These are phyloP conservation scores for Malacosoma neustria DNA, from an alignment of 2,888 invertebrate species.

Conservation along the genomic window DNA sequence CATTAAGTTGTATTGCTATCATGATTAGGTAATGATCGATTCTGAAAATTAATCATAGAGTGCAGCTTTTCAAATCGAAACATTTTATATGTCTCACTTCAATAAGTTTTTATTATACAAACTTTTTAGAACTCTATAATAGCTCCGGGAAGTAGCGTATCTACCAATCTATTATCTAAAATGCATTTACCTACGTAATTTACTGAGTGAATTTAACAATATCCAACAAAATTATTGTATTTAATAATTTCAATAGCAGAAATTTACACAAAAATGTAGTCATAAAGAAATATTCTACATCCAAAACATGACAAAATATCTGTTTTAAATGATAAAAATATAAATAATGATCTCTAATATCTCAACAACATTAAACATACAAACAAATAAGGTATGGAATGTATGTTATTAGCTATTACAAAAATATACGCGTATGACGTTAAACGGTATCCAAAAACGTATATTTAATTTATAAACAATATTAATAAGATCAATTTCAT, in stretches of 20 bases:
- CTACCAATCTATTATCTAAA: slow-evolving; percentile 69
- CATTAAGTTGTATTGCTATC: slow-evolving; percentile 37
- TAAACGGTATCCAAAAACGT: neutral
- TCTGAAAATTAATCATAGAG: slow-evolving; percentile 52
- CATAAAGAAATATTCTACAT: no score
- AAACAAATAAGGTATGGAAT: neutral
- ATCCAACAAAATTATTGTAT: slow-evolving; percentile 19
- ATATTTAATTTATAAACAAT: neutral
- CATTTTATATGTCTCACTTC: slow-evolving; percentile 41
- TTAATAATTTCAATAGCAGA: neutral
- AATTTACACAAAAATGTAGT: neutral
- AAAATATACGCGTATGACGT: neutral
- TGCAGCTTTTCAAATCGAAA: slow-evolving; percentile 75
- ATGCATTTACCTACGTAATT: slow-evolving; percentile 40
- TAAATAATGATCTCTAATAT: neutral
- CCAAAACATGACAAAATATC: no score
- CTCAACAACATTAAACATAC: neutral
- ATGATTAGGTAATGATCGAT: slow-evolving; percentile 55
- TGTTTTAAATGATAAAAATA: neutral
- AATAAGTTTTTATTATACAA: slow-evolving; percentile 30
- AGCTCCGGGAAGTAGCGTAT: slow-evolving; percentile 69
- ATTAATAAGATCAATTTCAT: neutral
- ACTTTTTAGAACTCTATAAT: slow-evolving; percentile 37
- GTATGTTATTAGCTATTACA: neutral
- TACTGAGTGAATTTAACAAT: slow-evolving; percentile 28